phyloP scores from a whole-genome alignment of 2,888 invertebrate species.

The Agrochola macilenta region DNA sequence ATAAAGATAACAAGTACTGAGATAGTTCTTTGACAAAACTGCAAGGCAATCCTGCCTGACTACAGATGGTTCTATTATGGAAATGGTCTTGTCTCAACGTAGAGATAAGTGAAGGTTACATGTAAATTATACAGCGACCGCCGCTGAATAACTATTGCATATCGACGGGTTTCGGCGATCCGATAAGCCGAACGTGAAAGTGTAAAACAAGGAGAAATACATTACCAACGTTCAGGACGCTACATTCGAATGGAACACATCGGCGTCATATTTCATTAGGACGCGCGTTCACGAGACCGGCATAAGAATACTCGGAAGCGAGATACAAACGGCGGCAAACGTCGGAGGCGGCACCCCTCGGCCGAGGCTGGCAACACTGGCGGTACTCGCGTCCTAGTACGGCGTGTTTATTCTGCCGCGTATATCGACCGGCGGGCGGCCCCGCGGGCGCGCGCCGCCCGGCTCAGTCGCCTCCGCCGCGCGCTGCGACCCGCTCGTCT shows the following conservation, averaged over 20 bases:
- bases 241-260: conserved; percentile 64
- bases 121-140: conserved; percentile 78
- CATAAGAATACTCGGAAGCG: conserved; percentile 65
- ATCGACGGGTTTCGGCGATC: conserved; percentile 56
- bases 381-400: conserved; percentile 81
- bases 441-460: conserved; percentile 82
- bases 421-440: conserved; percentile 86
- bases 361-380: conserved; percentile 79
- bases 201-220: conserved; percentile 51
- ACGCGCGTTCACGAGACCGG: conserved; percentile 64
- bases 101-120: conserved; percentile 86
- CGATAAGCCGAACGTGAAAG: conserved; percentile 51
- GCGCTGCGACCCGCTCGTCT: conserved; percentile 76
- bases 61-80: conserved; percentile 87
- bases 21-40: conserved; percentile 86
- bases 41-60: conserved; percentile 82
- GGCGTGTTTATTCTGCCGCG: conserved; percentile 89
- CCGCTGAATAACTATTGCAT: conserved; percentile 70
- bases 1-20: conserved; percentile 78
- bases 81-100: conserved; percentile 82
- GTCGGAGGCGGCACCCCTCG: conserved; percentile 76
- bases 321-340: conserved; percentile 78
- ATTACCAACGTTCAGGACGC: conserved; percentile 40
- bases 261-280: conserved; percentile 69
- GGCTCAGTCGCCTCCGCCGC: conserved; percentile 81